Evolutionary conservation across 2,888 invertebrate genomes (phyloP).

Genomic region (Stomorhina lunata): DNA sequence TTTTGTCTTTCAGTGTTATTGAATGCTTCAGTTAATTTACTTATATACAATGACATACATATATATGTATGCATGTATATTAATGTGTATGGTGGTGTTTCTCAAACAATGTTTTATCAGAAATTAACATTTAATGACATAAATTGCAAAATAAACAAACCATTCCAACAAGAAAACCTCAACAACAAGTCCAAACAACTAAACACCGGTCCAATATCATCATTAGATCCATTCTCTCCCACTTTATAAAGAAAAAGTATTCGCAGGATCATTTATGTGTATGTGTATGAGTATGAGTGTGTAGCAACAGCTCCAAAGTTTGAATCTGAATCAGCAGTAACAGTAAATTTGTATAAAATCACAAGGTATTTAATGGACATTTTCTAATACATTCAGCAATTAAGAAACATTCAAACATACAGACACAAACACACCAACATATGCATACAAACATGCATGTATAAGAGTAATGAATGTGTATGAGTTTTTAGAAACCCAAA

Average conservation of each 20-base stretch:
- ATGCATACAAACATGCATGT: neutral
- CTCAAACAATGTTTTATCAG: slow-evolving; percentile 53
- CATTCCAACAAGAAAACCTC: slow-evolving; percentile 27
- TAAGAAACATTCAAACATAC: slow-evolving; percentile 21
- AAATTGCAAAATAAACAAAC: slow-evolving; percentile 45
- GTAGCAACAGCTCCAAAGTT: neutral
- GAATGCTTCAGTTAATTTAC: no score
- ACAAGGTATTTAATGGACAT: slow-evolving; percentile 53
- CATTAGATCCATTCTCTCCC: neutral
- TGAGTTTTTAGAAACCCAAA: slow-evolving; percentile 26
- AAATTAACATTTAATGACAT: slow-evolving; percentile 58
- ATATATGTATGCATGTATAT: no score
- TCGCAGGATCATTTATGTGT: neutral
- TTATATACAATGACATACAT: no score
- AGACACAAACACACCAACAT: no score
- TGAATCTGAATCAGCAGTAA: slow-evolving; percentile 3
- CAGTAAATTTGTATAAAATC: slow-evolving; percentile 48
- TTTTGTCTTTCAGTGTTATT: no score
- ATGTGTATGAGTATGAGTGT: no score
- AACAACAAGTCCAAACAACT: neutral
- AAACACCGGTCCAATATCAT: neutral
- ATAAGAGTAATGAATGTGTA: neutral
- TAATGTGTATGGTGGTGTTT: slow-evolving; percentile 8
- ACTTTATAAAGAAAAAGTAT: neutral
- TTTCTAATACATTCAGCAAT: slow-evolving; percentile 51